Percentiles rank a stretch among this genome's conserved stretches.
These are phyloP conservation scores for Psittacula echo DNA, from an alignment of 2,797 vertebrate species.

Conservation along the genomic window DNA sequence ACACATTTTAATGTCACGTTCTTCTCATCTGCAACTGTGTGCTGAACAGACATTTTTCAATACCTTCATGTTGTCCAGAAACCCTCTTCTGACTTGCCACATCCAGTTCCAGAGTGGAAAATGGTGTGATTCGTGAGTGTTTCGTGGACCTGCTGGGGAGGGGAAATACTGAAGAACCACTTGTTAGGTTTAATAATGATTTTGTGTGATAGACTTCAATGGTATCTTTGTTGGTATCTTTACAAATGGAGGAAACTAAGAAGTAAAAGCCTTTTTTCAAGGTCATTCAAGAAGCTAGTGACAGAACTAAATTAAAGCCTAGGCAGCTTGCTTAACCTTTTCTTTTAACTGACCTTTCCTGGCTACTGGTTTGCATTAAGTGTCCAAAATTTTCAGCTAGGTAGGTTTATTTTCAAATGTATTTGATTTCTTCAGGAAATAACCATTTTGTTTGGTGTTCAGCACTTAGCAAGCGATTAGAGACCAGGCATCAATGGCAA, in stretches of 20 bases:
- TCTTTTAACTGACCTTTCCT: not conserved
- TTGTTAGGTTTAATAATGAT: not conserved
- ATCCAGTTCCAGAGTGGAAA: not conserved
- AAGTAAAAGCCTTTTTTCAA: not conserved
- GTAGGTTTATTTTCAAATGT: not conserved
- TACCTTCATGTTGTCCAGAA: not conserved
- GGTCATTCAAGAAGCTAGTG: not conserved
- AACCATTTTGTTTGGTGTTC: not conserved
- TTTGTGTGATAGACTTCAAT: not conserved
- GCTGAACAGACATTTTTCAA: accelerated
- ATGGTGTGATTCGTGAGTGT: not conserved
- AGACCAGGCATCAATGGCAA: not conserved
- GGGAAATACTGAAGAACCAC: not conserved
- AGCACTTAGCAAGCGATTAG: not conserved
- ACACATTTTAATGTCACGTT: not conserved
- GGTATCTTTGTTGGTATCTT: not conserved
- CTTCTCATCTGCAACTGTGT: not conserved
- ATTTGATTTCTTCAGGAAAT: not conserved
- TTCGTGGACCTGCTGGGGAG: not conserved
- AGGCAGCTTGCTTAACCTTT: not conserved
- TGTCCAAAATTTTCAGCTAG: not conserved
- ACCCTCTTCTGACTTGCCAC: not conserved
- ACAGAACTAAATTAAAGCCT: not conserved
- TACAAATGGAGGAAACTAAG: not conserved
- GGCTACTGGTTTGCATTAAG: not conserved